Percentiles rank a stretch among this genome's conserved stretches.
phyloP scores from a whole-genome alignment of 2,113 vertebrate species.

The Toxotes chatareus region DNA sequence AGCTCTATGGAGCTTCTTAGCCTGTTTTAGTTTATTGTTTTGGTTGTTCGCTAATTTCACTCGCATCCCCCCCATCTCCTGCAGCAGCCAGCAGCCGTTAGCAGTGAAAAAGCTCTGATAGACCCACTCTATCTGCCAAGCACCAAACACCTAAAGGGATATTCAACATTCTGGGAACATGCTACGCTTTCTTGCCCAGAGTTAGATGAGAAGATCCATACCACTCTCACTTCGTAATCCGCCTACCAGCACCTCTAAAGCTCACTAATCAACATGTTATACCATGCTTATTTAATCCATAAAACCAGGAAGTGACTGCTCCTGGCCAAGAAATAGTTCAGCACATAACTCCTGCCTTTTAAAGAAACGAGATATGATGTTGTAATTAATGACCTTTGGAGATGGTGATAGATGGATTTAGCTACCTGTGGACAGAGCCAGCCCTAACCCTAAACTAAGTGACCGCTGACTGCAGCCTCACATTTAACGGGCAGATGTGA shows the following conservation, averaged over 20 bases:
- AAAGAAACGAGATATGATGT: too few relatives aligned
- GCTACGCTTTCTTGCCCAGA: background rate
- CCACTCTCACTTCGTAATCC: background rate
- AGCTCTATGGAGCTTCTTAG: background rate
- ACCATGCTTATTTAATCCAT: background rate
- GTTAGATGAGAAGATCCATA: background rate
- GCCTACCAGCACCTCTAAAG: background rate
- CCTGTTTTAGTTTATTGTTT: background rate
- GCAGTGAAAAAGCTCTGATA: background rate
- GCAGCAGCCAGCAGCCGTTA: background rate
- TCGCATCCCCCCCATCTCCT: background rate
- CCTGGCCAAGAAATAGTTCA: background rate
- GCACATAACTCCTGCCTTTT: background rate
- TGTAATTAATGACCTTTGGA: too few relatives aligned
- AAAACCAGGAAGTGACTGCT: constrained; percentile 1
- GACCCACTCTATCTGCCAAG: background rate
- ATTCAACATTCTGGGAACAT: background rate
- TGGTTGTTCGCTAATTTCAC: background rate
- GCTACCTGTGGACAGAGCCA: too few relatives aligned
- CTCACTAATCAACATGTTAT: background rate
- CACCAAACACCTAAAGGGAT: background rate
- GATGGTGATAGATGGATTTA: background rate
- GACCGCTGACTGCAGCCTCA: too few relatives aligned
- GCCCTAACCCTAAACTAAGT: too few relatives aligned
- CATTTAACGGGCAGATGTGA: background rate